Evolutionary conservation across 2,113 vertebrate species (phyloP).

Genomic region (human (Homo sapiens)): DNA sequence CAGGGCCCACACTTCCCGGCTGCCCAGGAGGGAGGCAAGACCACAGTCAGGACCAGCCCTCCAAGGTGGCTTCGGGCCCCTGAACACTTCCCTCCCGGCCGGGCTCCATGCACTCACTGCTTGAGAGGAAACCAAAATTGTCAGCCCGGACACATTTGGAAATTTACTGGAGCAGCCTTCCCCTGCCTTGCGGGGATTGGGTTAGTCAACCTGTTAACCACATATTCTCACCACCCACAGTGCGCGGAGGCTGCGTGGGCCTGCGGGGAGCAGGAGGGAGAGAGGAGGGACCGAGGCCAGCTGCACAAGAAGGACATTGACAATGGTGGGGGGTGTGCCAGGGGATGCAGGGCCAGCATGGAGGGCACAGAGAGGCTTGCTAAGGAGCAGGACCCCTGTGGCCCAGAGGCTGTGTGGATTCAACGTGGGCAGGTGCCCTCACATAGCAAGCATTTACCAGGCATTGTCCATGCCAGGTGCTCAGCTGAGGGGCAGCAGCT

Average conservation of each 20-base stretch:
- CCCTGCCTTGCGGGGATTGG: neutral
- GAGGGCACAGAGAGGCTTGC: neutral
- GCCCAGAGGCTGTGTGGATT: neutral
- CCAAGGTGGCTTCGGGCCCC: neutral
- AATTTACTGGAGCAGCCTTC: constrained; percentile 8
- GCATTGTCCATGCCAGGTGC: no score
- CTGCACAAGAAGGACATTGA: neutral
- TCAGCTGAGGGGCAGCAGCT: neutral
- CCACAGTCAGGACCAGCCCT: neutral
- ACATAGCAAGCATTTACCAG: rapidly evolving
- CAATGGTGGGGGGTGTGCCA: neutral
- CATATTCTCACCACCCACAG: neutral
- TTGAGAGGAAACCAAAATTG: neutral
- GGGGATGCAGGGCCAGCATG: rapidly evolving
- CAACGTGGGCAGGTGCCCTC: neutral
- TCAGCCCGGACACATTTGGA: neutral
- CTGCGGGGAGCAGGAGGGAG: neutral
- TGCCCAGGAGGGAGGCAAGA: neutral
- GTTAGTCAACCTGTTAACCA: neutral
- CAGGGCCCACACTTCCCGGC: neutral
- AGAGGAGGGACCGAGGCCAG: neutral
- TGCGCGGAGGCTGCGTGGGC: rapidly evolving
- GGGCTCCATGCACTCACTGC: neutral
- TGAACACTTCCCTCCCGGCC: neutral
- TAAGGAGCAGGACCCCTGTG: neutral